These are phyloP conservation scores for Galeruca laticollis DNA, from an alignment of 2,888 invertebrate species.

Conservation along the genomic window DNA sequence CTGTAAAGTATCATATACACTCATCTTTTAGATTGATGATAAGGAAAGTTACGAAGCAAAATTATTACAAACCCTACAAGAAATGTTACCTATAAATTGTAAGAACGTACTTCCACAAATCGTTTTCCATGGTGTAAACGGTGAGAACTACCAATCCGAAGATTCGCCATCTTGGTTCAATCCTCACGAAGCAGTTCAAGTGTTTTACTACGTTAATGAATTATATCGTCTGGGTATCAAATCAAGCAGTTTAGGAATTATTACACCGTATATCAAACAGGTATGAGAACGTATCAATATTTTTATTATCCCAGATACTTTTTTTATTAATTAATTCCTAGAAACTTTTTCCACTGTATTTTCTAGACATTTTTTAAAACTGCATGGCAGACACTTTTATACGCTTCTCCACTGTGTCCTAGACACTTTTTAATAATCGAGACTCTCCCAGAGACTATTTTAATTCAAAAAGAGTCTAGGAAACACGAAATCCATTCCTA, in stretches of 20 bases:
- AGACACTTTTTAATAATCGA: too few relatives aligned
- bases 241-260: constrained; percentile 84
- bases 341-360: too few relatives aligned
- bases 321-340: too few relatives aligned
- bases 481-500: too few relatives aligned
- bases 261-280: constrained; percentile 94
- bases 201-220: constrained; percentile 74
- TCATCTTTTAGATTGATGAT: constrained; percentile 60
- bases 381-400: too few relatives aligned
- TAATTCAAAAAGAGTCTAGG: too few relatives aligned
- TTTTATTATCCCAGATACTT: too few relatives aligned
- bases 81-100: constrained; percentile 61
- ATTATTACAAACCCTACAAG: constrained; percentile 62
- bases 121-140: constrained; percentile 79
- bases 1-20: too few relatives aligned
- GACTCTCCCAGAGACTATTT: too few relatives aligned
- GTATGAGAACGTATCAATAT: constrained; percentile 66
- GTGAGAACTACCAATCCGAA: constrained; percentile 76
- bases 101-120: constrained; percentile 69
- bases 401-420: too few relatives aligned
- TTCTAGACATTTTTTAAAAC: too few relatives aligned
- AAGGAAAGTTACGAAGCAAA: constrained; percentile 65
- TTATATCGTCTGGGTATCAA: constrained; percentile 76
- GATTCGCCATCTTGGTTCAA: constrained; percentile 94
- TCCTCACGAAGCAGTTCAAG: constrained; percentile 80